Conservation (phyloP, 2,797 vertebrate genomes). For the Ibycter americanus region DNA sequence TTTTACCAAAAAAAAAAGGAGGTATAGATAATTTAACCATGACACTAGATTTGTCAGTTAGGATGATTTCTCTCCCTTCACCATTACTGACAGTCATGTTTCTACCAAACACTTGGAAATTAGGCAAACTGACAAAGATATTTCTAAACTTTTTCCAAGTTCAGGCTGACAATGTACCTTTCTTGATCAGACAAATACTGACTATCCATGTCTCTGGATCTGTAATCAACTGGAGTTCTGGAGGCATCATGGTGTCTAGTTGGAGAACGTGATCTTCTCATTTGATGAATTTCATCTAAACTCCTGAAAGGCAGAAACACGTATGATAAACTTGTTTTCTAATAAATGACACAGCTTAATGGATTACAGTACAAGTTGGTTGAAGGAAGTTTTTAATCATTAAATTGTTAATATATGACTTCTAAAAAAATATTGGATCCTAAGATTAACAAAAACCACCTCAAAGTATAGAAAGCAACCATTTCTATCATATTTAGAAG, state of each 20-base stretch:
- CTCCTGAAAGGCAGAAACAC: constrained; percentile 81
- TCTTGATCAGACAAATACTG: constrained; percentile 95
- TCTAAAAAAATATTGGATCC: not conserved
- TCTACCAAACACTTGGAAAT: not conserved
- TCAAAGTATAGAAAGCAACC: not conserved
- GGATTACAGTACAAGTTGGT: not conserved
- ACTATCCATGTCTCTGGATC: constrained; percentile 90
- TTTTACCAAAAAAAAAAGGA: not conserved
- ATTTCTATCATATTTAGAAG: not conserved
- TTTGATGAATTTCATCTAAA: constrained; percentile 98
- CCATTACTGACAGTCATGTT: not conserved
- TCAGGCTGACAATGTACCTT: constrained; percentile 83
- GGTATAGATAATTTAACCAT: not conserved
- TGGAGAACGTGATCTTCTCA: constrained; percentile 89
- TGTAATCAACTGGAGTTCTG: constrained; percentile 85
- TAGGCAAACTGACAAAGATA: not conserved
- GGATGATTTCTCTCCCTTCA: not conserved
- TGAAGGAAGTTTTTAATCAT: not conserved
- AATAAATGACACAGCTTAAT: not conserved
- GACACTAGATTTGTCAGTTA: not conserved
- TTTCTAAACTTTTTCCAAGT: not conserved
- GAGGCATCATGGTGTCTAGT: constrained; percentile 90
- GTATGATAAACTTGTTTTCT: not conserved
- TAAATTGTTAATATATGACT: not conserved
- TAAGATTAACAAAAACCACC: not conserved